Conservation (phyloP, 2,888 invertebrate species). For the Petrolisthes manimaculis region DNA sequence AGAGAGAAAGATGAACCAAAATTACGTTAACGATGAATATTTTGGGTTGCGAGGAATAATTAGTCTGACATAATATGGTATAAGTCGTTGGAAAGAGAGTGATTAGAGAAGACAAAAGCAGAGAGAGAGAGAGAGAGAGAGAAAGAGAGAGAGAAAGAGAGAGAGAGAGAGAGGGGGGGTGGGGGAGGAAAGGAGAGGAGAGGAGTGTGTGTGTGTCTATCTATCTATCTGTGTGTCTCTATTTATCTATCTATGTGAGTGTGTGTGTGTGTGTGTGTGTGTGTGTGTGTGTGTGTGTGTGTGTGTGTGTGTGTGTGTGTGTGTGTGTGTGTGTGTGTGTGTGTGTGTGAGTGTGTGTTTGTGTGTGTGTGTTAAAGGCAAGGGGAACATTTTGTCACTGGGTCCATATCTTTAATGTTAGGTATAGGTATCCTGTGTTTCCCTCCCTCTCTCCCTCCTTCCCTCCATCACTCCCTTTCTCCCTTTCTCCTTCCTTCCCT, state of each 20-base stretch:
- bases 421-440: not conserved
- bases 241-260: not conserved
- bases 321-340: constrained; percentile 1
- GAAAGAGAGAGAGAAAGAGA: not conserved
- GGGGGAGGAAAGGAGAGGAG: no score
- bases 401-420: not conserved
- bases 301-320: constrained; percentile 1
- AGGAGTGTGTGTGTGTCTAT: not conserved
- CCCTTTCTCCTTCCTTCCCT: no score
- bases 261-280: constrained; percentile 1
- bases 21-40: no score
- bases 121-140: constrained; percentile 8
- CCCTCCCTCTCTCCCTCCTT: constrained; percentile 3
- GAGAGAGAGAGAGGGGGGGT: not conserved
- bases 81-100: not conserved
- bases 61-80: not conserved
- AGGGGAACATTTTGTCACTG: not conserved
- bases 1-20: no score
- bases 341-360: not conserved
- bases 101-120: not conserved
- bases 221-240: not conserved
- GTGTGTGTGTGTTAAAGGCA: not conserved
- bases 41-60: not conserved
- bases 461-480: no score
- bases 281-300: constrained; percentile 1